A percentile compares a stretch with the other conserved stretches of the same genome.
Conservation (phyloP, 2,888 invertebrate species). For the Drosophila antonietae region DNA sequence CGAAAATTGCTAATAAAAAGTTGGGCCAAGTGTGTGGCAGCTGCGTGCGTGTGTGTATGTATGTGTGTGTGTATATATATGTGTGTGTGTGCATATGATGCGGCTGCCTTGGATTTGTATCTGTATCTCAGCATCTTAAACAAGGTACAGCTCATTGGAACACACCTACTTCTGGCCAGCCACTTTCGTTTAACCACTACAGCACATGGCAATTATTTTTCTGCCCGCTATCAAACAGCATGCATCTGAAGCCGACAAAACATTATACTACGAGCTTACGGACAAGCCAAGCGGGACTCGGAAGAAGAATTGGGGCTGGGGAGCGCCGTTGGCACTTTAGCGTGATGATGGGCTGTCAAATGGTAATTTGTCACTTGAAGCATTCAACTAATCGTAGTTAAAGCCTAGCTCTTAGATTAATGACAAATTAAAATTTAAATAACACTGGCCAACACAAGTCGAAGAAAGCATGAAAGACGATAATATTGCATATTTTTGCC, state of each 20-base stretch:
- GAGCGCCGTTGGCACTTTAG: slow-evolving; percentile 19
- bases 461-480: too few relatives aligned
- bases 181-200: slow-evolving; percentile 65
- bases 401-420: not conserved
- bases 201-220: slow-evolving; percentile 61
- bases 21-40: slow-evolving; percentile 27
- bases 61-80: slow-evolving; percentile 16
- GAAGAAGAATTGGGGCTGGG: slow-evolving; percentile 15
- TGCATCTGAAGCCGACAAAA: slow-evolving; percentile 50
- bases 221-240: slow-evolving; percentile 49
- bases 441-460: not conserved
- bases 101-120: slow-evolving; percentile 54
- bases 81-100: slow-evolving; percentile 37
- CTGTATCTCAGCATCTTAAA: slow-evolving; percentile 52
- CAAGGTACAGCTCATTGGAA: slow-evolving; percentile 47
- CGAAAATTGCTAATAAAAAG: slow-evolving; percentile 73
- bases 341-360: slow-evolving; percentile 28
- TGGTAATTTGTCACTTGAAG: slow-evolving; percentile 37
- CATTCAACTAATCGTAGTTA: slow-evolving; percentile 12
- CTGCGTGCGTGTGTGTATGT: slow-evolving; percentile 24
- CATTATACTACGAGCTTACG: not conserved
- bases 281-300: not conserved
- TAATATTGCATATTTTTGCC: too few relatives aligned
- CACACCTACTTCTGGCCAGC: slow-evolving; percentile 65
- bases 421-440: not conserved